A percentile compares a stretch with the other conserved stretches of the same genome.
Conservation (phyloP, 2,113 vertebrate species). For the Odobenus rosmarus region DNA sequence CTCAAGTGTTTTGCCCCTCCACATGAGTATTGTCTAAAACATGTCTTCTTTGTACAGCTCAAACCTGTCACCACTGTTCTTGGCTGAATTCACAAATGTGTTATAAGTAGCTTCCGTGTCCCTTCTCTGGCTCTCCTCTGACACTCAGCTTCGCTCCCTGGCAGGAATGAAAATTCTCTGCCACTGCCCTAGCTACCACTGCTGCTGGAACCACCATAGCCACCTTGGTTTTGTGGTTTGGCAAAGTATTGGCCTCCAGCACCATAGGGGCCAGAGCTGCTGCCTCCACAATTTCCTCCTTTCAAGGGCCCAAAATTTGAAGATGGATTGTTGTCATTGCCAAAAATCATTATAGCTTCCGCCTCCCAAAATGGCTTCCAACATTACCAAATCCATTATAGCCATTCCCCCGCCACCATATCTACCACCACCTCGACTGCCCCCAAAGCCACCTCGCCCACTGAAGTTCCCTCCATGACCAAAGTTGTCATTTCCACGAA, state of each 20-base stretch:
- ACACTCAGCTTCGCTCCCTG: slow-evolving; percentile 89
- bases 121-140: slow-evolving; percentile 90
- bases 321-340: slow-evolving; percentile 79
- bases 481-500: slow-evolving; percentile 83
- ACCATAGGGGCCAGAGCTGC: neutral
- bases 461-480: neutral
- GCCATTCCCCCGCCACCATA: neutral
- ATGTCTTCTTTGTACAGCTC: neutral
- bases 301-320: neutral
- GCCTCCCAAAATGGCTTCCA: slow-evolving; percentile 81
- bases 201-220: neutral
- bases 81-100: neutral
- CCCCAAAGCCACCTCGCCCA: neutral
- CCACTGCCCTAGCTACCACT: slow-evolving; percentile 83
- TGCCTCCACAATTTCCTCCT: neutral
- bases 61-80: neutral
- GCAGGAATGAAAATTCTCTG: slow-evolving; percentile 85
- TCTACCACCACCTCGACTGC: neutral
- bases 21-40: neutral
- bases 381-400: slow-evolving; percentile 81
- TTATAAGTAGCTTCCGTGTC: neutral
- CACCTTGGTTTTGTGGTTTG: neutral
- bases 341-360: slow-evolving; percentile 86
- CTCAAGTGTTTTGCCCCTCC: neutral
- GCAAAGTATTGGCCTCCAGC: neutral